Evolutionary conservation across 2,797 vertebrate species (phyloP).

Genomic region (Loriculus beryllinus): DNA sequence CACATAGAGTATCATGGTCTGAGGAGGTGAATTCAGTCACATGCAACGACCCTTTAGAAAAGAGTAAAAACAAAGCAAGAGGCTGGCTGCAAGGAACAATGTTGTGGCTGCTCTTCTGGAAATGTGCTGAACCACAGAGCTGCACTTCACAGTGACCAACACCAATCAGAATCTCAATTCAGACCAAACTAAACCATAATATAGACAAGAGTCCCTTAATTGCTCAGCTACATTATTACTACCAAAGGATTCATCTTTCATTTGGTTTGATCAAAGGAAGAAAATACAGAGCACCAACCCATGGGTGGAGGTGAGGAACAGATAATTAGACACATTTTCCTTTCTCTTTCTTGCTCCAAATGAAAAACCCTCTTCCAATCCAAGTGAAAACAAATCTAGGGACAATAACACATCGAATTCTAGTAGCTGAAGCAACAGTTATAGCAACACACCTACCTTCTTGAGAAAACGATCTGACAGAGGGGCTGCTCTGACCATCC

Average conservation of each 20-base stretch:
- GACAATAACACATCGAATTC: neutral
- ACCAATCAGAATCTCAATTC: neutral
- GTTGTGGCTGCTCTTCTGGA: neutral
- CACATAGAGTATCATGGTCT: neutral
- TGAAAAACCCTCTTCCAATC: neutral
- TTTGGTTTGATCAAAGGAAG: neutral
- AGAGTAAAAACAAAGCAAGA: neutral
- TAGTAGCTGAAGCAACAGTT: neutral
- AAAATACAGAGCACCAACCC: neutral
- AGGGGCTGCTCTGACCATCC: constrained; percentile 81
- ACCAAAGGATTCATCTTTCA: neutral
- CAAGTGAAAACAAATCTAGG: neutral
- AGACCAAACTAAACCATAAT: neutral
- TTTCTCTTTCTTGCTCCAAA: neutral
- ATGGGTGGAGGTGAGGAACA: neutral
- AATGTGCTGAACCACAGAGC: neutral
- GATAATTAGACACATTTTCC: neutral
- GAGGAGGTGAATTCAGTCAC: neutral
- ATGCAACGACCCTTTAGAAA: neutral
- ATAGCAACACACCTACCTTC: constrained; percentile 81
- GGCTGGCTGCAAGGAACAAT: neutral
- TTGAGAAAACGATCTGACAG: constrained; percentile 80
- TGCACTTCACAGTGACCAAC: neutral
- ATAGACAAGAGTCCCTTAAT: neutral
- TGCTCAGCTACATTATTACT: neutral